These are phyloP conservation scores for Hormaphis cornu DNA, from an alignment of 1,140 invertebrate genomes.

Conservation along the genomic window DNA sequence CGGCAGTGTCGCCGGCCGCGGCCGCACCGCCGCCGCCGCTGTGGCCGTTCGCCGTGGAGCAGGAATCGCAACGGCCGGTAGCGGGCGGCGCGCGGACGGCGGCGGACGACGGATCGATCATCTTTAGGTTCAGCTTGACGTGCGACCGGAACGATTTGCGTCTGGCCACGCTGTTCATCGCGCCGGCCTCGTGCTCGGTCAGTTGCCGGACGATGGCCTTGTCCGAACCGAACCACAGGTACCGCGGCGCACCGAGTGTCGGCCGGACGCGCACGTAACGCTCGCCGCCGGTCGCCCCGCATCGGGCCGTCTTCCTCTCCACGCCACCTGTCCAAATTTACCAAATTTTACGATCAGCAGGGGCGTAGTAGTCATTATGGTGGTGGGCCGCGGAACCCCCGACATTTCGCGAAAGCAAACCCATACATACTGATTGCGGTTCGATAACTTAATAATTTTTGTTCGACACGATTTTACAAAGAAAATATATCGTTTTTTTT, in stretches of 20 bases:
- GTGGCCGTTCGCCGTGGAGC: not conserved
- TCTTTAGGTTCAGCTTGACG: constrained; percentile 36
- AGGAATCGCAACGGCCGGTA: not conserved
- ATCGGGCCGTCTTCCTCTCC: constrained; percentile 43
- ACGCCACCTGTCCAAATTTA: constrained; percentile 39
- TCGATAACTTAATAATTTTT: too few species aligned
- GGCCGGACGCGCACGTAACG: constrained; percentile 41
- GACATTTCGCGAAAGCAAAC: too few species aligned
- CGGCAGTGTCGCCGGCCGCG: not conserved
- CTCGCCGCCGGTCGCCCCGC: constrained; percentile 45
- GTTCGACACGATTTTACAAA: too few species aligned
- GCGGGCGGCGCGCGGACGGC: not conserved
- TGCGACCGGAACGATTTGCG: constrained; percentile 38
- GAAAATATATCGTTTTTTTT: too few species aligned
- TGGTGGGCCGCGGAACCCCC: too few species aligned
- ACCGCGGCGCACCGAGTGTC: constrained; percentile 28
- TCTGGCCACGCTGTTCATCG: constrained; percentile 31
- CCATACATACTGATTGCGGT: too few species aligned
- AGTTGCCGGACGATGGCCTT: constrained; percentile 33
- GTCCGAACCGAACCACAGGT: constrained; percentile 34
- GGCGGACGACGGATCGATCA: not conserved
- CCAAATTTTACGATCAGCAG: too few species aligned
- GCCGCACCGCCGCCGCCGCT: not conserved
- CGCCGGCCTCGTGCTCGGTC: constrained; percentile 33
- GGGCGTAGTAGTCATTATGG: too few species aligned